Conservation (phyloP, 2,113 vertebrate genomes). For the Oophaga pumilio region DNA sequence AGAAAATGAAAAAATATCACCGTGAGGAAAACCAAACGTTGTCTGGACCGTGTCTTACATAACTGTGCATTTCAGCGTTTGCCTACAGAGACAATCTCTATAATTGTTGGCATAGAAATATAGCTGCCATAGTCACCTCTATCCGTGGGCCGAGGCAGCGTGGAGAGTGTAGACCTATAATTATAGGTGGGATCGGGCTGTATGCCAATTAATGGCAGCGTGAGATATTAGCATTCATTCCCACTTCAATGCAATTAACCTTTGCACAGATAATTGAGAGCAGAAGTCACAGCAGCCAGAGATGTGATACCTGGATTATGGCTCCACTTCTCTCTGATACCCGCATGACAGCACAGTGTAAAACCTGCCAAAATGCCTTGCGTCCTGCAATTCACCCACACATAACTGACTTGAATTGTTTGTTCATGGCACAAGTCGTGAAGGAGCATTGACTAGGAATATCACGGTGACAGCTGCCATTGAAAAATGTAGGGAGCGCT, state of each 20-base stretch:
- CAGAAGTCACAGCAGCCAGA: background rate
- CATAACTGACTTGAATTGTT: background rate
- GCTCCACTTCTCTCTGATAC: background rate
- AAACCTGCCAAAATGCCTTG: background rate
- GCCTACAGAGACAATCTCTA: background rate
- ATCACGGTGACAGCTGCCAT: no score
- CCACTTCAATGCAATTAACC: slow-evolving; percentile 29
- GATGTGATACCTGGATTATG: slow-evolving; percentile 21
- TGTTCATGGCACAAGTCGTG: background rate
- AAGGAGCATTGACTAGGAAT: background rate
- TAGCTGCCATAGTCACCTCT: slow-evolving; percentile 11
- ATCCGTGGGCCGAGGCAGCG: background rate
- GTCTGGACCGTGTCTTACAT: background rate
- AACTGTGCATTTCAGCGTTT: background rate
- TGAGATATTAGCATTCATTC: slow-evolving; percentile 18
- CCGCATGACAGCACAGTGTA: background rate
- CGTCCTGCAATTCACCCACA: background rate
- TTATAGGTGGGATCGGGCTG: slow-evolving; percentile 37
- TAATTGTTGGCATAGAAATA: slow-evolving; percentile 26
- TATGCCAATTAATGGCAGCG: slow-evolving; percentile 20
- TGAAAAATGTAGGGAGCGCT: no score
- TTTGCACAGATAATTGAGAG: slow-evolving; percentile 36
- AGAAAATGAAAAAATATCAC: background rate
- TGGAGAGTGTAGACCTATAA: slow-evolving; percentile 28
- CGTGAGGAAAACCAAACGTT: background rate